Base-by-base conservation (phyloP, 2,797 vertebrate species). In the Catostomus latipinnis region DNA sequence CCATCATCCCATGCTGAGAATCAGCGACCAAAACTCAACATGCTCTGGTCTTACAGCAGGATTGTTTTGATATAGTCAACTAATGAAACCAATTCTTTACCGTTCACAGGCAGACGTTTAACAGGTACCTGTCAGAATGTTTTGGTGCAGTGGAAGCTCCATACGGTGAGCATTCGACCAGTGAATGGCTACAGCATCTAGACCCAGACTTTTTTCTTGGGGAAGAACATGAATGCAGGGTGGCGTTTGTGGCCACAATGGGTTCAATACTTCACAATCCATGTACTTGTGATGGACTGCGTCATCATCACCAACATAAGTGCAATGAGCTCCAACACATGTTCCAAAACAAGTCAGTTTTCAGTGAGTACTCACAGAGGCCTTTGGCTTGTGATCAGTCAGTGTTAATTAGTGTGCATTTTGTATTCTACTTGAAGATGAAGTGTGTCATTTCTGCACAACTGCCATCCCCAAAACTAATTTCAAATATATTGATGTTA, bases 271-370 rank as follows among this genome's bases (percentile, higher is more conserved):
- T 97, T 67, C 96, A 93, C 12, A 62, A 83, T 4, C 92, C 93
- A 0, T 98, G 97, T 72, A 92, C 92, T 6, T 98, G 97, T 80
- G 85, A 88, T 68, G 83, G 88, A 13, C 0, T 91, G 7, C 68
- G 85, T 16, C 82, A 76, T 0, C 1, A 12, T 0, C 88, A 96
- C 75, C 89, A 93, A 1, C 53, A 85, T 62, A 80, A 90, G 16
- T 98, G 97, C 78, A 77, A 88, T 67, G 86, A 88, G 83, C 93
- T 96, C 87, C 91, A 93, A 5, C 87, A 94, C 1, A 89, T 95
- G 67, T 87, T 99, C 82, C 95, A 96, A 62, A 94, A 95, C 74
- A 94, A 90, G 75, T 92, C 94, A 43, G 93, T 91, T 86, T 95
- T 96, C 88, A 88, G 94, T 93, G 90, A 96, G 93, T 91, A 82